Evolutionary conservation across 2,113 vertebrate genomes (phyloP).

Genomic region (Tenebrosternarchus preto): DNA sequence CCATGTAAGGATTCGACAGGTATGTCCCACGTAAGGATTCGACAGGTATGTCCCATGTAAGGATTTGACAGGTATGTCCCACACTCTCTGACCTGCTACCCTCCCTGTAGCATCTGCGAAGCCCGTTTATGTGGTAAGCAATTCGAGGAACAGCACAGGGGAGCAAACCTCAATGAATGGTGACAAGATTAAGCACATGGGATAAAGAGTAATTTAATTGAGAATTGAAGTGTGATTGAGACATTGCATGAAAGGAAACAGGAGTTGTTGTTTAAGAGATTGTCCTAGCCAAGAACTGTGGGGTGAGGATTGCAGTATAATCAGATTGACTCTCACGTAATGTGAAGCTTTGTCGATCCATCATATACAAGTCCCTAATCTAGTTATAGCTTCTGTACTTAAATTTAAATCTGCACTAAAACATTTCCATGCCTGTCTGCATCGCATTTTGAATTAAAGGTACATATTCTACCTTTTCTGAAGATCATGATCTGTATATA

Average conservation of each 20-base stretch:
- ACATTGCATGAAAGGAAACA: conserved; percentile 5
- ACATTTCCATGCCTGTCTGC: no score
- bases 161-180: not conserved
- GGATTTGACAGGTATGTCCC: conserved; percentile 26
- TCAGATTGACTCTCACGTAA: not conserved
- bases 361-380: no score
- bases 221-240: conserved; percentile 14
- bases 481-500: no score
- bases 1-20: conserved; percentile 33
- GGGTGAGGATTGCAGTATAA: not conserved
- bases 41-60: conserved; percentile 30
- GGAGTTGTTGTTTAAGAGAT: not conserved
- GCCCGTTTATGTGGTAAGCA: conserved; percentile 17
- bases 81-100: conserved; percentile 29
- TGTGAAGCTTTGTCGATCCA: no score
- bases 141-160: conserved; percentile 7
- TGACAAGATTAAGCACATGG: not conserved
- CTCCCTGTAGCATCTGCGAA: not conserved
- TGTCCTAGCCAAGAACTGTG: not conserved
- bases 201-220: conserved; percentile 14
- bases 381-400: no score
- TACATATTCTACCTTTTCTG: no score
- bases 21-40: conserved; percentile 33
- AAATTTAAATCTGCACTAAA: no score
- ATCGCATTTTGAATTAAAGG: no score